Percentiles rank a stretch among this genome's conserved stretches.
Evolutionary conservation across 2,888 invertebrate genomes (phyloP).

Genomic region (Scaptomyza polygonia): DNA sequence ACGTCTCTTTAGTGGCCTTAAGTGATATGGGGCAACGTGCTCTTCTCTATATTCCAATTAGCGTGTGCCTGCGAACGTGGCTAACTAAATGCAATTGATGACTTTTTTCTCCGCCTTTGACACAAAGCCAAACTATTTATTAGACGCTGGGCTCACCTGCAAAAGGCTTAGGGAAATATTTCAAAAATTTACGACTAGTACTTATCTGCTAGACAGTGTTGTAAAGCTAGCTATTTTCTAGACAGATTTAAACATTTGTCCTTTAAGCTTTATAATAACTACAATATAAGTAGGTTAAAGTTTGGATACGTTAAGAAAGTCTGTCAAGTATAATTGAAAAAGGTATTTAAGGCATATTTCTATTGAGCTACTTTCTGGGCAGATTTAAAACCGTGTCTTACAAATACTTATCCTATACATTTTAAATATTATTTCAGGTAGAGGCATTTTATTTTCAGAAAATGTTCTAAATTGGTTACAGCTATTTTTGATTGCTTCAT

Average conservation of each 20-base stretch:
- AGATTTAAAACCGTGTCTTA: too few relatives aligned
- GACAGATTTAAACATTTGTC: too few relatives aligned
- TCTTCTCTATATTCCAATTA: conserved; percentile 35
- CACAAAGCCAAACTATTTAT: conserved; percentile 14
- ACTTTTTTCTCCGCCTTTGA: background rate
- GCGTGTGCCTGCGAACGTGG: conserved; percentile 13
- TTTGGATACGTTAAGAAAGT: too few relatives aligned
- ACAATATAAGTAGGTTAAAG: too few relatives aligned
- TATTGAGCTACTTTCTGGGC: too few relatives aligned
- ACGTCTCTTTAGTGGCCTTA: conserved; percentile 51
- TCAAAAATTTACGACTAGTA: background rate
- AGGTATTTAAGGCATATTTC: too few relatives aligned
- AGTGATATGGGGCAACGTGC: conserved; percentile 52
- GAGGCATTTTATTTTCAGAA: background rate
- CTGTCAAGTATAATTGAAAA: too few relatives aligned
- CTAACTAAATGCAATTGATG: conserved; percentile 21
- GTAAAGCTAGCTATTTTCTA: background rate
- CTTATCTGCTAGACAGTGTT: background rate
- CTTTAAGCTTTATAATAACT: too few relatives aligned
- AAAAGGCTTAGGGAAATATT: background rate
- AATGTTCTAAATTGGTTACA: conserved; percentile 5
- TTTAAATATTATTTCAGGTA: too few relatives aligned
- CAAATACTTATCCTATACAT: too few relatives aligned
- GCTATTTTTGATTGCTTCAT: conserved; percentile 30
- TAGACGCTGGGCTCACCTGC: conserved; percentile 1